A percentile compares a stretch with the other conserved stretches of the same genome.
phyloP scores from a whole-genome alignment of 2,797 vertebrate species.

The Phataginus tetradactyla region DNA sequence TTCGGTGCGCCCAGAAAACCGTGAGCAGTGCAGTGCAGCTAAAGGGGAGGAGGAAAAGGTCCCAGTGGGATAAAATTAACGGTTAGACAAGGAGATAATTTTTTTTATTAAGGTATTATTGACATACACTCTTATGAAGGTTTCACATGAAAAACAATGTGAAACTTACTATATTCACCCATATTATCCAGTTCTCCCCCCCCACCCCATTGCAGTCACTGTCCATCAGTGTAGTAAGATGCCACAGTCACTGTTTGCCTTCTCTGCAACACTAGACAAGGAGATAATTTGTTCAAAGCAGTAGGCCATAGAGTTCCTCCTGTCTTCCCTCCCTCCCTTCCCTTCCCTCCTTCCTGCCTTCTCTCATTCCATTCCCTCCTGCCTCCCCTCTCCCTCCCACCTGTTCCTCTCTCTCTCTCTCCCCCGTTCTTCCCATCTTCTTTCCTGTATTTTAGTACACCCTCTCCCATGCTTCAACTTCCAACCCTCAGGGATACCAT shows the following conservation, averaged over 20 bases:
- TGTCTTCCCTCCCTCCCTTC: no score
- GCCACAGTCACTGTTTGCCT: no score
- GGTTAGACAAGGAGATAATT: background rate
- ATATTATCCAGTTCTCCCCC: no score
- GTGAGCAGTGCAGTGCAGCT: background rate
- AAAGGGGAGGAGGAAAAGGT: background rate
- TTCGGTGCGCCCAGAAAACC: background rate
- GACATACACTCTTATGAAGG: no score
- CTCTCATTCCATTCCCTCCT: rapidly evolving
- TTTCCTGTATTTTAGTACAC: background rate
- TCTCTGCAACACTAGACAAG: background rate
- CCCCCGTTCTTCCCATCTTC: background rate
- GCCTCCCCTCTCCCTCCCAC: rapidly evolving
- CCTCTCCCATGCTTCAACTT: background rate
- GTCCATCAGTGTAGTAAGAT: no score
- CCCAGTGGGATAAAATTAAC: background rate
- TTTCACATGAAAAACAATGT: no score
- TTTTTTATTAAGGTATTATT: no score
- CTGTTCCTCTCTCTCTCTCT: background rate
- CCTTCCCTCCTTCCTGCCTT: background rate
- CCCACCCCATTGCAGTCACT: no score
- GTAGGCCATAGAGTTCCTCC: background rate
- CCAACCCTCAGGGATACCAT: background rate
- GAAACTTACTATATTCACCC: no score
- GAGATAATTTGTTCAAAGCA: background rate